Percentiles rank a stretch among this genome's conserved stretches.
These are phyloP conservation scores for Zaprionus africanus DNA, from an alignment of 1,140 invertebrate genomes.

Conservation along the genomic window DNA sequence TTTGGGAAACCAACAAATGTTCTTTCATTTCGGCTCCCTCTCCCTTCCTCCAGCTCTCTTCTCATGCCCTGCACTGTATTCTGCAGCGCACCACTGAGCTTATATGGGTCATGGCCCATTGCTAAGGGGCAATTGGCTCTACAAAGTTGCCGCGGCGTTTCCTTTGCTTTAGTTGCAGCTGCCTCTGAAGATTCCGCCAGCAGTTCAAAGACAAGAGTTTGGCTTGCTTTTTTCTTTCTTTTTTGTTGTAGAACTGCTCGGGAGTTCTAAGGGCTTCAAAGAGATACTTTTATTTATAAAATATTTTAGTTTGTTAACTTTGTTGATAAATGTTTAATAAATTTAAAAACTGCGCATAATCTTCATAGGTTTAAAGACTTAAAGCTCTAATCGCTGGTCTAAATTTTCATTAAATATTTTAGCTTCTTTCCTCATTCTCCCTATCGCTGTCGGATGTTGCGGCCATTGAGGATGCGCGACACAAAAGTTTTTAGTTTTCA, in stretches of 20 bases:
- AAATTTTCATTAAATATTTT: not conserved
- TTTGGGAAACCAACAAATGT: slow-evolving; percentile 57
- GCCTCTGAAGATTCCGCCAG: slow-evolving; percentile 4
- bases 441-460: not conserved
- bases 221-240: not conserved
- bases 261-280: too few relatives aligned
- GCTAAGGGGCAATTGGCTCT: slow-evolving; percentile 34
- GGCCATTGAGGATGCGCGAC: slow-evolving; percentile 27
- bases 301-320: too few relatives aligned
- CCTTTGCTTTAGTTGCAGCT: not conserved
- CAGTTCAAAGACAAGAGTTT: slow-evolving; percentile 3
- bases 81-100: slow-evolving; percentile 50
- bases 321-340: not conserved
- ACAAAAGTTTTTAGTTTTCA: slow-evolving; percentile 38
- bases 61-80: not conserved
- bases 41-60: too few relatives aligned
- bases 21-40: slow-evolving; percentile 10
- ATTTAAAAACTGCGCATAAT: not conserved
- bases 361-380: not conserved
- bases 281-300: too few relatives aligned
- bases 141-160: slow-evolving; percentile 26
- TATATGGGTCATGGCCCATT: slow-evolving; percentile 79
- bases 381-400: not conserved
- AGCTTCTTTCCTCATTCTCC: not conserved
- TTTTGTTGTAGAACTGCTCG: not conserved